A percentile compares a stretch with the other conserved stretches of the same genome.
phyloP scores from a whole-genome alignment of 2,113 vertebrate genomes.

The Smithornis capensis region DNA sequence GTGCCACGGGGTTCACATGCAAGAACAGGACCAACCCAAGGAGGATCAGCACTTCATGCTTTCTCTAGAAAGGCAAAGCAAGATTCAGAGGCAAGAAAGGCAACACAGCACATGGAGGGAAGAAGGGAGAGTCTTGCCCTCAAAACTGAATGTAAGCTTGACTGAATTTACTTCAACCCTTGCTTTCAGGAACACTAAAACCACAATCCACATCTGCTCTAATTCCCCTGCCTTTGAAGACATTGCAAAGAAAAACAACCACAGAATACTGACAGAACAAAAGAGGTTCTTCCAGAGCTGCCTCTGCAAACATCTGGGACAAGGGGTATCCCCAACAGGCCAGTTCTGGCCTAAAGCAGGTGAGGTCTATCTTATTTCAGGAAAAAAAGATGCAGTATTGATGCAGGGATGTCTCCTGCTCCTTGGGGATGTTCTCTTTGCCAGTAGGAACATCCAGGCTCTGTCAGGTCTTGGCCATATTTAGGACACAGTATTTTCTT shows the following conservation, averaged over 20 bases:
- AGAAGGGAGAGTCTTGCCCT: neutral
- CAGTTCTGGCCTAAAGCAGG: neutral
- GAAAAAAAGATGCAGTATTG: neutral
- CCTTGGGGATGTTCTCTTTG: neutral
- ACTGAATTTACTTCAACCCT: neutral
- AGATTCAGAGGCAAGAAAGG: neutral
- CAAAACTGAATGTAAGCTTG: rapidly evolving
- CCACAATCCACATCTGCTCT: too few species aligned
- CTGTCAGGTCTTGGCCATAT: neutral
- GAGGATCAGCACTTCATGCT: neutral
- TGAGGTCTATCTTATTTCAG: neutral
- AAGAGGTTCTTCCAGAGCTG: neutral
- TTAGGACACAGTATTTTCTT: neutral
- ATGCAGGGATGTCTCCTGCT: neutral
- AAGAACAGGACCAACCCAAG: neutral
- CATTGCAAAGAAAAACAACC: neutral
- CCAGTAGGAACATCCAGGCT: neutral
- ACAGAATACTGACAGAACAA: neutral
- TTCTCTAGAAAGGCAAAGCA: neutral
- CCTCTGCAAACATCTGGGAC: neutral
- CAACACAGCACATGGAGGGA: neutral
- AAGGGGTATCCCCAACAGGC: neutral
- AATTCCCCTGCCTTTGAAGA: neutral
- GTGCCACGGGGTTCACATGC: rapidly evolving
- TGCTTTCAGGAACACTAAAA: neutral